Percentiles rank a stretch among this genome's conserved stretches.
Evolutionary conservation across 2,888 invertebrate species (phyloP).

Genomic region (Orthosia gracilis): DNA sequence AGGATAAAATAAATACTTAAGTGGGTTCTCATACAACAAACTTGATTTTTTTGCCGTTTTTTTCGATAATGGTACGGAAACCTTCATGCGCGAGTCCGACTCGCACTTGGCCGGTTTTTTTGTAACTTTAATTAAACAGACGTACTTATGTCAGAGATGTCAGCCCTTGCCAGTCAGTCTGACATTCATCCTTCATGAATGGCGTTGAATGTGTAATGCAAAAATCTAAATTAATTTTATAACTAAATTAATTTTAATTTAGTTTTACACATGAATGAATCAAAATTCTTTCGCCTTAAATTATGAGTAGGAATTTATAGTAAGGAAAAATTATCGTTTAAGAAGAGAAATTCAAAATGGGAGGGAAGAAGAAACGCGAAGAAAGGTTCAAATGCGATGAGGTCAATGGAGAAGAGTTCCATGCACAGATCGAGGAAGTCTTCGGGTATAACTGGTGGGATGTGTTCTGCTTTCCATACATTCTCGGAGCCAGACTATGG

Average conservation of each 20-base stretch:
- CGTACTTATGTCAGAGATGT: background rate
- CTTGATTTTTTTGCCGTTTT: no score
- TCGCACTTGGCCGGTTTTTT: no score
- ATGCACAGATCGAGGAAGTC: constrained; percentile 77
- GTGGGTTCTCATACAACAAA: no score
- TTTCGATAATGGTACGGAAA: no score
- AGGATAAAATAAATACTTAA: no score
- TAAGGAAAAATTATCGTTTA: constrained; percentile 10
- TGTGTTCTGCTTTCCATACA: constrained; percentile 85
- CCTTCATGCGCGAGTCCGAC: no score
- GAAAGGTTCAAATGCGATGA: constrained; percentile 73
- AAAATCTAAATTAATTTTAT: background rate
- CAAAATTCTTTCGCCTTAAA: constrained; percentile 27
- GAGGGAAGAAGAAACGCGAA: constrained; percentile 64
- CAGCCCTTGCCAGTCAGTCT: background rate
- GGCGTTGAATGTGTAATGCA: constrained; percentile 18
- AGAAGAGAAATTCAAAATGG: constrained; percentile 68
- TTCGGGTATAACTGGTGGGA: constrained; percentile 84
- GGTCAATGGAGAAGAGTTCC: constrained; percentile 76
- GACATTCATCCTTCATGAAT: background rate
- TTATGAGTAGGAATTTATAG: constrained; percentile 36
- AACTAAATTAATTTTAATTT: background rate
- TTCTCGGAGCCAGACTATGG: constrained; percentile 79
- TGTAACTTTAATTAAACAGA: no score
- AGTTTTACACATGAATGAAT: constrained; percentile 18